Evolutionary conservation across 1,140 invertebrate species (phyloP).

Genomic region (Cheumatopsyche charites): DNA sequence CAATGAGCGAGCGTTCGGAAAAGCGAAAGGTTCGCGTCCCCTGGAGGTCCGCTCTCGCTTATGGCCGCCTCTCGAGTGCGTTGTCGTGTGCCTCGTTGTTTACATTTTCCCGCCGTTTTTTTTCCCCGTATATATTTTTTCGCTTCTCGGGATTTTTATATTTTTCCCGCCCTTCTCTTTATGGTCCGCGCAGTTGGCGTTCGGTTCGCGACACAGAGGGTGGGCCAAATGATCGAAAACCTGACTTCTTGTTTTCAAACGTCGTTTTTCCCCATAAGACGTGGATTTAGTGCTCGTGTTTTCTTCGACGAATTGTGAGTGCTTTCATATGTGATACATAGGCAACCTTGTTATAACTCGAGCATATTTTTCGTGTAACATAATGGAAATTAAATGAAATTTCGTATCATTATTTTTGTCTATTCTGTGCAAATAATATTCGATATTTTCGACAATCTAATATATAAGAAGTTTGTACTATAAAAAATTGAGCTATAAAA

Average conservation of each 20-base stretch:
- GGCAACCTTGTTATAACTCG: too few species aligned
- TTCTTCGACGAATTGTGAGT: too few species aligned
- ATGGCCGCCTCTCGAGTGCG: slow-evolving; percentile 30
- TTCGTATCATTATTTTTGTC: too few species aligned
- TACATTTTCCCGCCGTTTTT: slow-evolving; percentile 32
- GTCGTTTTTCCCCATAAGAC: not conserved
- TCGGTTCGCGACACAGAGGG: slow-evolving; percentile 24
- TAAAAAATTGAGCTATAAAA: too few species aligned
- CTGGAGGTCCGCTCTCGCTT: slow-evolving; percentile 30
- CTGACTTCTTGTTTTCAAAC: not conserved
- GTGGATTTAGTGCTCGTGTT: too few species aligned
- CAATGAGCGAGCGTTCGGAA: not conserved
- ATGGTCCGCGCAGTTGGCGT: slow-evolving; percentile 37
- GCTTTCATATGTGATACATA: too few species aligned
- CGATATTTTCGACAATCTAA: too few species aligned
- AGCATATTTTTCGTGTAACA: too few species aligned
- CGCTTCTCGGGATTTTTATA: not conserved
- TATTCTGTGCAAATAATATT: too few species aligned
- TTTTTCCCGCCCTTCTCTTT: slow-evolving; percentile 28
- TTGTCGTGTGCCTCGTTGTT: slow-evolving; percentile 38
- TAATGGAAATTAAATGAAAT: too few species aligned
- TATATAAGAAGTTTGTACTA: too few species aligned
- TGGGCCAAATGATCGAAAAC: too few species aligned
- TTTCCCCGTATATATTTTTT: not conserved
- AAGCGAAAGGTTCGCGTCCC: slow-evolving; percentile 7